phyloP scores from a whole-genome alignment of 2,797 vertebrate species.

The Tapirus indicus region DNA sequence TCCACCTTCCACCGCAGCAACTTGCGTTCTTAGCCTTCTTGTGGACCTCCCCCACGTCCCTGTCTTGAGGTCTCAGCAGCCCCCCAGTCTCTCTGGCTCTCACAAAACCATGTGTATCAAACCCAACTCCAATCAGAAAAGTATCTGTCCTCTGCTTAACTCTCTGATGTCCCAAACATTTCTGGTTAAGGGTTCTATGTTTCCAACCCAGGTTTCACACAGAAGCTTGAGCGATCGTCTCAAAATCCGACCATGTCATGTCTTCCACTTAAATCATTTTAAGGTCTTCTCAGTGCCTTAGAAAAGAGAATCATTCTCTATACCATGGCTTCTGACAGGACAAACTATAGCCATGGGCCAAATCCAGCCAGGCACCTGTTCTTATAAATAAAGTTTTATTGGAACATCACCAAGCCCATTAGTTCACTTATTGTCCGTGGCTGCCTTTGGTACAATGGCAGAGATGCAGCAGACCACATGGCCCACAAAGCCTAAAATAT shows the following conservation, averaged over 20 bases:
- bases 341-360: background rate
- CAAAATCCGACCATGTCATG: background rate
- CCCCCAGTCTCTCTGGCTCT: background rate
- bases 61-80: background rate
- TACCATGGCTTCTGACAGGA: background rate
- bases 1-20: background rate
- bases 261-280: background rate
- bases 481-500: background rate
- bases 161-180: background rate
- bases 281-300: background rate
- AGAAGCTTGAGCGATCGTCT: background rate
- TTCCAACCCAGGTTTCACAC: background rate
- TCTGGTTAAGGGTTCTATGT: background rate
- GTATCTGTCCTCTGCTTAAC: background rate
- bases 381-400: constrained; percentile 13
- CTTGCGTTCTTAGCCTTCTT: background rate
- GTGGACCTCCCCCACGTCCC: background rate
- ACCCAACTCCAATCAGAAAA: background rate
- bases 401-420: background rate
- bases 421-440: background rate
- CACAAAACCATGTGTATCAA: background rate
- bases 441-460: background rate
- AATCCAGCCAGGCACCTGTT: background rate
- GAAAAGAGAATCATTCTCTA: background rate
- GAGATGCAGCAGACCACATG: accelerated